These are phyloP conservation scores for Caiman crocodilus DNA, from an alignment of 2,797 vertebrate species.

Conservation along the genomic window DNA sequence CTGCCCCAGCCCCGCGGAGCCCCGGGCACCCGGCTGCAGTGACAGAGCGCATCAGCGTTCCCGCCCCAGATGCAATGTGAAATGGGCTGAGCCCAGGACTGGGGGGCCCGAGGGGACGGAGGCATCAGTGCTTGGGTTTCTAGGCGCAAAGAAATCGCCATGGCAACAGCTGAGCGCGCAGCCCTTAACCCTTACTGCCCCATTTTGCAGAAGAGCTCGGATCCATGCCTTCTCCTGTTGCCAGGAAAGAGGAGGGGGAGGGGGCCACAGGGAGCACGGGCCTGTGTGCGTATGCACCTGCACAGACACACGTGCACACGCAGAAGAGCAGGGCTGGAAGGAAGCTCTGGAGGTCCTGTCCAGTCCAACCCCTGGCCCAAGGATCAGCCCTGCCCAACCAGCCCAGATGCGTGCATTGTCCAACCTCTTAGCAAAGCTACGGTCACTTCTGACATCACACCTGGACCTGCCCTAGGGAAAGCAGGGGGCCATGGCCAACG, in stretches of 20 bases:
- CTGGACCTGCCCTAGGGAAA: no score
- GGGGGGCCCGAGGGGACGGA: background rate
- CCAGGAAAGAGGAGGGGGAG: background rate
- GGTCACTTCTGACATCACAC: no score
- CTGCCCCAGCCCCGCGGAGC: no score
- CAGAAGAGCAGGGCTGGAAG: no score
- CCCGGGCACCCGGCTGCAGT: background rate
- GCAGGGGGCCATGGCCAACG: no score
- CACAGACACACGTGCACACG: no score
- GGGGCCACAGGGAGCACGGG: no score
- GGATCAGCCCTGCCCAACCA: no score
- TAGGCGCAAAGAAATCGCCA: constrained; percentile 37
- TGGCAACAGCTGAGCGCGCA: constrained; percentile 35
- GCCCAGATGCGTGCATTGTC: no score
- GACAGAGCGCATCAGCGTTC: background rate
- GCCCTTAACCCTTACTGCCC: background rate
- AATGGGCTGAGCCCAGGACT: background rate
- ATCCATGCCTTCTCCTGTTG: background rate
- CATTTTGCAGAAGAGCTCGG: background rate
- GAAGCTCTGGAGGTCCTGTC: no score
- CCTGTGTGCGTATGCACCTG: background rate
- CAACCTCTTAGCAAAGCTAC: no score
- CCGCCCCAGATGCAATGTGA: background rate
- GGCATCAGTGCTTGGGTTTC: background rate
- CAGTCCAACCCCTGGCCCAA: no score